Evolutionary conservation across 2,888 invertebrate species (phyloP), one percentile per base, ranked within the genome.

Genomic region (Dasysyrphus albostriatus): DNA sequence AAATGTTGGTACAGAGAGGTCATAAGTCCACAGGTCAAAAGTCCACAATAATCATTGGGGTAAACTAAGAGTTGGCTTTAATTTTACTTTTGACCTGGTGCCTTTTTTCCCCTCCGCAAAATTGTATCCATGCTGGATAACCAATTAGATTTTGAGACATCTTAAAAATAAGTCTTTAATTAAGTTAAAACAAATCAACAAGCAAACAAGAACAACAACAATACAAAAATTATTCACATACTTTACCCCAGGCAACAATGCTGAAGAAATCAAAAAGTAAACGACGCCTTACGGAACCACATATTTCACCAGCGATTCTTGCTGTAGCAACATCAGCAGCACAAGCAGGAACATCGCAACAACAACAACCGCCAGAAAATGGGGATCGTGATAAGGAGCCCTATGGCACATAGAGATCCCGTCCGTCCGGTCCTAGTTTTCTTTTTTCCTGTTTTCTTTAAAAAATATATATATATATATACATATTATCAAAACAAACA

Each of bases 251-350:
- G 99, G 99, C 99, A 93, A 99, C 99, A 94, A 99, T 99, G 99
- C 95, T 99, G 96, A 99, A 99, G 97, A 99, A 99, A 96, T 96
- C 96, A 94, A 99, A 99, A 96, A 98, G 98, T 95, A 98, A 98
- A 95, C 96, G 98, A 93, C 96, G 97, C 91, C 96, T 97, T 93
- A 96, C 96, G 90, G 96, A 96, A 94, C 96, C 96, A 91, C 95
- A 95, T 94, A 96, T 96, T 94, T 94, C 94, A 80, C 92, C 93
- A 87, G 92, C 92, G 88, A 91, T 90, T 39, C 83, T 93, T 67
- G 92, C 89, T 89, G 89, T 90, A 88, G 84, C 90, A 89, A 73
- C 90, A 89, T 88, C 90, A 89, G 88, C 90, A 88, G 61, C 88
- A 70, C 88, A 89, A 88, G 80, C 89, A 85, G 83, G 89, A 88